Conservation (phyloP, 2,113 vertebrate species). For the Mixornis gularis region DNA sequence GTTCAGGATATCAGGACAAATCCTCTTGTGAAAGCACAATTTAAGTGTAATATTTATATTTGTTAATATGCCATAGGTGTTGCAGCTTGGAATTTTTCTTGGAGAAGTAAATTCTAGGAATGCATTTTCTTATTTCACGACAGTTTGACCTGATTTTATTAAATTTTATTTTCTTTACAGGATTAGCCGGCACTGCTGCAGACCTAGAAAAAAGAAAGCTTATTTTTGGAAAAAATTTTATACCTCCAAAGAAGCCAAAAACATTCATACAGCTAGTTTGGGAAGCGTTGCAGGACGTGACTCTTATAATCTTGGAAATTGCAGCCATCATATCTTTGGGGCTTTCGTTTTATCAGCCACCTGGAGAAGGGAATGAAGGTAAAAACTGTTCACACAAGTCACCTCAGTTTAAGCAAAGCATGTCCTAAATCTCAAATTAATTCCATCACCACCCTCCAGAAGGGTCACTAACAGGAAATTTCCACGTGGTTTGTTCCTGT, state of each 20-base stretch:
- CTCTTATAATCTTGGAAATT: conserved; percentile 96
- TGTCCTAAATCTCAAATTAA: background rate
- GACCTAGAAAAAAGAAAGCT: conserved; percentile 96
- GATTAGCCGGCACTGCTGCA: conserved; percentile 82
- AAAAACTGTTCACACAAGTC: background rate
- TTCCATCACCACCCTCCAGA: background rate
- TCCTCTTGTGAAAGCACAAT: background rate
- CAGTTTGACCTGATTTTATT: background rate
- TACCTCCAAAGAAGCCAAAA: conserved; percentile 99
- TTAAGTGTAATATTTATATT: background rate
- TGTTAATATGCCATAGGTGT: background rate
- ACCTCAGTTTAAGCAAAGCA: background rate
- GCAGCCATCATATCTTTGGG: conserved; percentile 96
- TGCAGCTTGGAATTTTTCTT: background rate
- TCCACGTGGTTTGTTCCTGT: background rate
- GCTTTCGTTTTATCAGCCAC: conserved; percentile 95
- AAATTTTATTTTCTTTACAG: conserved; percentile 65
- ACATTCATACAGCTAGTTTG: conserved; percentile 98
- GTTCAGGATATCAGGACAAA: background rate
- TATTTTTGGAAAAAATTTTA: conserved; percentile 93
- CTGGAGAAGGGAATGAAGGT: conserved; percentile 86
- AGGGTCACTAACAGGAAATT: background rate
- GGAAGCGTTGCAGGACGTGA: conserved; percentile 98
- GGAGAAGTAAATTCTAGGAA: background rate
- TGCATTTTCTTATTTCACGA: background rate